Evolutionary conservation across 2,113 vertebrate genomes (phyloP), one percentile per base, ranked within the genome.

Genomic region (Bufo gargarizans): DNA sequence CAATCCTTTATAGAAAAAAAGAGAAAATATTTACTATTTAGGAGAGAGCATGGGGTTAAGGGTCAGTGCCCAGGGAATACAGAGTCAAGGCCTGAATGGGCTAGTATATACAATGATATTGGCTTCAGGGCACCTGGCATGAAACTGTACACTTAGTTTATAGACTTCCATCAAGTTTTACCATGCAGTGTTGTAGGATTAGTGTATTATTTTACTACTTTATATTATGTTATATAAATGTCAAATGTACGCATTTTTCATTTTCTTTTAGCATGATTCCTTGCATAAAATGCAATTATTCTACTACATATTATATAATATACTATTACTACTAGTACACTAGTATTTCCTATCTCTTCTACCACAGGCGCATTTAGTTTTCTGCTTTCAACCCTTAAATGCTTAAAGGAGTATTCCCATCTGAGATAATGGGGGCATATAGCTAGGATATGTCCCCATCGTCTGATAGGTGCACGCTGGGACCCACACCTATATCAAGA

Each of bases 11-110:
- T 67, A 63, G 77, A 12, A 6, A 65, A 77, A 86, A 86, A 72
- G 65, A 63, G 86, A 71, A 82, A 82, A 88, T 82, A 61, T 81
- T 84, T 85, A 89, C 84, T 86, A 80, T 69, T 87, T 65, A 47
- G 50, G 74, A 82, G 65, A 80, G 69, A n/a, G 49, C 53, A 17
- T n/a, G 45, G 80, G 45, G 85, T 87, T 49, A 87, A 74, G 78
- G 85, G 77, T 85, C 65, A 67, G 56, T n/a, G 53, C n/a, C 61
- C 63, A 83, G 17, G 12, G 87, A 87, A 84, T 56, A 83, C 12
- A 20, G 22, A 84, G 82, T 58, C 65, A 74, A 17, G 3, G 71
- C 4, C n/a, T 81, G 65, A 87, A 87, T 58, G 78, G 43, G 0
- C 45, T 0, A 20, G 65, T 4, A 0, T 8, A 16, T 13, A 2